Base-by-base conservation (phyloP, 1,140 invertebrate species). In the Maconellicoccus hirsutus region DNA sequence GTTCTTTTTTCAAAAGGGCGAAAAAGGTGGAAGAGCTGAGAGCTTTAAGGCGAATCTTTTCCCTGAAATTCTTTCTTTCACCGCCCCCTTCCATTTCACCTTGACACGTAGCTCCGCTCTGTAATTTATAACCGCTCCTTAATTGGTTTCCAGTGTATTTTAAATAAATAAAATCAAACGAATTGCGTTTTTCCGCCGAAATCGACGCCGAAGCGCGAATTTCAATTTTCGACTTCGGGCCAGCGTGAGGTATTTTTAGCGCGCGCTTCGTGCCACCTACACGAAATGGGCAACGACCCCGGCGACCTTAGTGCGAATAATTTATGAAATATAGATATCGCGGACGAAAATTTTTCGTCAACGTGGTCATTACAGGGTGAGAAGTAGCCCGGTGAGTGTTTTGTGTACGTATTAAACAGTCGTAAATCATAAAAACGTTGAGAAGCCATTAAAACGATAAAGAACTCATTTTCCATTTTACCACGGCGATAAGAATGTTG, bases 81-180 rank as follows among this genome's bases (percentile, higher is more conserved):
- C 42, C 4, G n/a, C 42, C 42, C 42, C 42, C n/a, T 52, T 52
- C 16, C 42, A 52, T 52, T 52, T 52, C 42, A 52, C 42, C 42
- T 52, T 52, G 42, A 52, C 42, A 33, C 29, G 29, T 33, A 33
- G 29, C 29, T 33, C 29, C 29, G 42, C 6, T 16, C n/a, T 3
- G 42, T 52, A 52, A 52, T 52, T 52, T 52, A 52, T 52, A 52
- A 52, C 42, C 42, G 42, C n/a, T 14, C 12, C 42, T 52, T 52
- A 52, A 52, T 52, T 52, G 42, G 42, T 52, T 52, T 52, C 42
- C 42, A 52, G 42, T 52, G 42, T 52, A 52, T 52, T 52, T 52
- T 52, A 52, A 52, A 52, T 52, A 52, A 52, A 52, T 19, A 52
- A 52, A 52, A 52, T 52, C 42, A 52, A 52, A 52, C 42, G 42